Conservation (phyloP, 2,113 vertebrate species). For the Neoarius graeffei region DNA sequence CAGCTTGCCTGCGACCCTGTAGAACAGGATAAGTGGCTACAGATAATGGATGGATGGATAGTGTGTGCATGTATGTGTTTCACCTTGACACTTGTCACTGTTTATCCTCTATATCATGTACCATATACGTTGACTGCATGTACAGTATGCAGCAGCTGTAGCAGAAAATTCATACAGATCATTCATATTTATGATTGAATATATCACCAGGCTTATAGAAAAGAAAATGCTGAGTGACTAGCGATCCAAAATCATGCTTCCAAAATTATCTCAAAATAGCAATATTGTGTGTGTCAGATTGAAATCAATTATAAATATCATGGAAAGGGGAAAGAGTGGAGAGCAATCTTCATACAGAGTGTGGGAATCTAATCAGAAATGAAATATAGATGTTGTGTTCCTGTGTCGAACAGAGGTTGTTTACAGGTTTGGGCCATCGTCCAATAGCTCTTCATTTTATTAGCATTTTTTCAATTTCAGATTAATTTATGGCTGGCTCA, state of each 20-base stretch:
- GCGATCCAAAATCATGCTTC: constrained; percentile 40
- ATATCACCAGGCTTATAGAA: neutral
- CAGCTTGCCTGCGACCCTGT: too few species aligned
- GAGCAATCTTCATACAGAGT: constrained; percentile 63
- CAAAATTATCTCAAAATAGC: constrained; percentile 45
- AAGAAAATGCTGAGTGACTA: constrained; percentile 9
- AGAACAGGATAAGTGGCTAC: too few species aligned
- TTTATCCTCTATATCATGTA: constrained; percentile 54
- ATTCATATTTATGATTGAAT: neutral
- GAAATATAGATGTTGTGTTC: constrained; percentile 57
- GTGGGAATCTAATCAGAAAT: constrained; percentile 70
- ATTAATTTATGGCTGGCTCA: constrained; percentile 19
- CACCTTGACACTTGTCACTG: constrained; percentile 64
- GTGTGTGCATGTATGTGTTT: constrained; percentile 51
- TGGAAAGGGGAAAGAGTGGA: constrained; percentile 59
- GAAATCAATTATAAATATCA: constrained; percentile 75
- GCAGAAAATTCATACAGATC: neutral
- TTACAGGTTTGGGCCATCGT: constrained; percentile 34
- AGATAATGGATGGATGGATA: too few species aligned
- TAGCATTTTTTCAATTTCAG: constrained; percentile 39
- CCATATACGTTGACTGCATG: neutral
- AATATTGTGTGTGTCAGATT: constrained; percentile 66
- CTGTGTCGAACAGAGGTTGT: constrained; percentile 2
- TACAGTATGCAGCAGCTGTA: neutral
- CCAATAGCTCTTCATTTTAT: constrained; percentile 42